A percentile compares a stretch with the other conserved stretches of the same genome.
Conservation (phyloP, 2,888 invertebrate species). For the Tethea ocularis region DNA sequence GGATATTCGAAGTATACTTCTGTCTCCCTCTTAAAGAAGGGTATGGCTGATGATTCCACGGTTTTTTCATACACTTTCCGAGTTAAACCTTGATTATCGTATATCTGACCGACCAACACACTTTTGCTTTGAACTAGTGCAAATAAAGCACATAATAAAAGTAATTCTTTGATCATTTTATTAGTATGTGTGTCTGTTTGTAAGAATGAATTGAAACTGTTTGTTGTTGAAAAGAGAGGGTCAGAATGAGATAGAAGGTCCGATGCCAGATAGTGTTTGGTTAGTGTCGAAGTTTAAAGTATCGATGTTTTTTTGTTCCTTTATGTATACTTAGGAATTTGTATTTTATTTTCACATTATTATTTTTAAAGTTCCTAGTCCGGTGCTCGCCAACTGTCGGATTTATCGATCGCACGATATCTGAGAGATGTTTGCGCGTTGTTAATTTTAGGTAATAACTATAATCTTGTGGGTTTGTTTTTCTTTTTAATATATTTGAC, state of each 20-base stretch:
- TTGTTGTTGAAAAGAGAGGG: slow-evolving; percentile 1
- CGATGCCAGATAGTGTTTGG: background rate
- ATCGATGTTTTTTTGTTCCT: too few species aligned
- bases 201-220: slow-evolving; percentile 3
- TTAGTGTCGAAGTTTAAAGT: background rate
- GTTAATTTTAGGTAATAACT: too few species aligned
- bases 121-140: slow-evolving; percentile 46
- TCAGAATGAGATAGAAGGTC: slow-evolving; percentile 10
- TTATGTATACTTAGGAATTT: too few species aligned
- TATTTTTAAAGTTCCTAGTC: too few species aligned
- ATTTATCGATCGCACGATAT: too few species aligned
- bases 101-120: slow-evolving; percentile 64
- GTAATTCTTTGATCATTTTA: slow-evolving; percentile 48
- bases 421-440: too few species aligned
- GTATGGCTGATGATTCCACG: slow-evolving; percentile 47
- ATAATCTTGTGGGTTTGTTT: too few species aligned
- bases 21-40: slow-evolving; percentile 57
- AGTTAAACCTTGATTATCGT: slow-evolving; percentile 51
- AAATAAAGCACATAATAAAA: slow-evolving; percentile 38
- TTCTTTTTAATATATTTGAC: too few species aligned
- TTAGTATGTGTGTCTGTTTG: slow-evolving; percentile 14
- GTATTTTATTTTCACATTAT: too few species aligned
- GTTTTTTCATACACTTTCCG: slow-evolving; percentile 57
- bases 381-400: too few species aligned
- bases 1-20: slow-evolving; percentile 60